A percentile compares a stretch with the other conserved stretches of the same genome.
These are phyloP conservation scores for Carlito syrichta DNA, from an alignment of 2,113 vertebrate species.

Conservation along the genomic window DNA sequence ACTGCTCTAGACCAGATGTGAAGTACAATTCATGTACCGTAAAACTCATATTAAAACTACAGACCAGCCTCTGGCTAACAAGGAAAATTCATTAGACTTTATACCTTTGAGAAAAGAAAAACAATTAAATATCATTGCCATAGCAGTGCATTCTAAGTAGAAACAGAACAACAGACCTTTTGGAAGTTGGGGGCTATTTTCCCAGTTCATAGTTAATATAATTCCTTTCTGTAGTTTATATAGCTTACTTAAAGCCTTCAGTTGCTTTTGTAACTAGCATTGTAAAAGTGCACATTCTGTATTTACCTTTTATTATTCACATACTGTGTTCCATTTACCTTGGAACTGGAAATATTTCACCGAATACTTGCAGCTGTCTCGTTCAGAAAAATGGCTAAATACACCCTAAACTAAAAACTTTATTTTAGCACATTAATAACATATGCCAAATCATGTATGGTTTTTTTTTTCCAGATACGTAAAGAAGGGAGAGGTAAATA, in stretches of 20 bases:
- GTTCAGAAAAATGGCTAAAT: not conserved
- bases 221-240: not conserved
- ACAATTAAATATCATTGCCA: not conserved
- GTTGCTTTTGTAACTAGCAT: accelerated
- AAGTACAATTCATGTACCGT: not conserved
- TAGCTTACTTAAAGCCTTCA: not conserved
- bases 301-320: not conserved
- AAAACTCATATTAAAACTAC: not conserved
- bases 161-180: not conserved
- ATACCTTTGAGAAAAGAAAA: not conserved
- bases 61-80: not conserved
- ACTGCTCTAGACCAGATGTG: not conserved
- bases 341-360: not conserved
- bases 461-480: slow-evolving; percentile 85
- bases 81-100: not conserved
- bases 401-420: not conserved
- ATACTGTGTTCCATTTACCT: not conserved
- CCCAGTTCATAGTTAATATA: not conserved
- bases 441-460: not conserved
- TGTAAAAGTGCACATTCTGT: not conserved
- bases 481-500: slow-evolving; percentile 92
- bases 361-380: not conserved
- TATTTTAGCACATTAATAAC: slow-evolving; percentile 14
- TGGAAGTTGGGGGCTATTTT: not conserved
- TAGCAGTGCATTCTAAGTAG: not conserved